Percentiles rank a stretch among this genome's conserved stretches.
These are phyloP conservation scores for Hylomyscus alleni DNA, from an alignment of 2,797 vertebrate genomes.

Conservation along the genomic window DNA sequence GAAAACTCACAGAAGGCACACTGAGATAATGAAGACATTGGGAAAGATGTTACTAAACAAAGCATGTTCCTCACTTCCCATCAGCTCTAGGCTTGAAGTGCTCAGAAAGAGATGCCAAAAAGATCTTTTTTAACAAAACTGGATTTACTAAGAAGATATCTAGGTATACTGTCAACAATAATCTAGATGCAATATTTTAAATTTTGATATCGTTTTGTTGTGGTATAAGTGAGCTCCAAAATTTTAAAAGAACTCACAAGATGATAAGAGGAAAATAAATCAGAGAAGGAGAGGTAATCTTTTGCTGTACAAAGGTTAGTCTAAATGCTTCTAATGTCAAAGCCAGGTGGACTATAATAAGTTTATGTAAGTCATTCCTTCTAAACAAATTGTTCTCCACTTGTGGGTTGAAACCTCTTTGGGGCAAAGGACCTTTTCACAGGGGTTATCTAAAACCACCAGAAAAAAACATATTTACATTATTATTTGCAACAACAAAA, in stretches of 20 bases:
- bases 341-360: fast-evolving
- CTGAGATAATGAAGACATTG: slow-evolving; percentile 9
- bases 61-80: slow-evolving; percentile 32
- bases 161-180: background rate
- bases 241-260: background rate
- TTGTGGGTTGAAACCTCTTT: background rate
- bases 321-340: background rate
- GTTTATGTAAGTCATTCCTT: background rate
- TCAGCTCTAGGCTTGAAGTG: background rate
- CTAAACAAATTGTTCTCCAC: background rate
- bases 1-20: slow-evolving; percentile 30
- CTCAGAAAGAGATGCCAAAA: background rate
- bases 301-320: background rate
- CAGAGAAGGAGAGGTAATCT: background rate
- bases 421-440: background rate
- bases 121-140: background rate
- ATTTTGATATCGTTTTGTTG: background rate
- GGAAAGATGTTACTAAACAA: slow-evolving; percentile 55
- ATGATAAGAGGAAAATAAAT: background rate
- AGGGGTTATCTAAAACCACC: background rate
- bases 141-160: background rate
- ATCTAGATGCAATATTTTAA: background rate
- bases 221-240: background rate
- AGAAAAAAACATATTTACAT: background rate
- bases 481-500: background rate